A percentile compares a stretch with the other conserved stretches of the same genome.
Evolutionary conservation across 2,797 vertebrate genomes (phyloP).

Genomic region (Remorina albescens): DNA sequence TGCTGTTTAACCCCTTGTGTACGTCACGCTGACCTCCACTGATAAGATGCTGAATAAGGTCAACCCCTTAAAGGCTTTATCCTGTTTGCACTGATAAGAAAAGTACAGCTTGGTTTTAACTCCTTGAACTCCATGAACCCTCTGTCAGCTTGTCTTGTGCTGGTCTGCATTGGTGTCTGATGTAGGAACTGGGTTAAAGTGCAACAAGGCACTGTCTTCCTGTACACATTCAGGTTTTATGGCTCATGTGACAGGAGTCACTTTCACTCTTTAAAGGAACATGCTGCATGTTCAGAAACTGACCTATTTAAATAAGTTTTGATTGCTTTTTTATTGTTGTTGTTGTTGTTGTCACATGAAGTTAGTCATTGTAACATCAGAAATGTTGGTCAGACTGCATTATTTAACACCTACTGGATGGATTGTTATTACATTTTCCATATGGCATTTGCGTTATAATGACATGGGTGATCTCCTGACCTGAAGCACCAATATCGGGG

Average conservation of each 20-base stretch:
- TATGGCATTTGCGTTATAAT: neutral
- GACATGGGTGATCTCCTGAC: neutral
- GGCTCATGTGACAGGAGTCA: neutral
- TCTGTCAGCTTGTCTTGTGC: conserved; percentile 4
- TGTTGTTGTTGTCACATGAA: neutral
- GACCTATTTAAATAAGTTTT: neutral
- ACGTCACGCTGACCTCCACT: conserved; percentile 34
- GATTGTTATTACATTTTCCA: neutral
- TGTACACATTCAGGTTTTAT: conserved; percentile 2
- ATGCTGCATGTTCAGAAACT: neutral
- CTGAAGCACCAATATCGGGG: neutral
- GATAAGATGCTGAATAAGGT: conserved; percentile 53
- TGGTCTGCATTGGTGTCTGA: conserved; percentile 14
- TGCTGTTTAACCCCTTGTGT: conserved; percentile 43
- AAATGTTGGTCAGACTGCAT: neutral
- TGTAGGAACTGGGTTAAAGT: conserved; percentile 53
- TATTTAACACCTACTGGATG: neutral
- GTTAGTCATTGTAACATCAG: neutral
- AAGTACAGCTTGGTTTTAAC: conserved; percentile 25
- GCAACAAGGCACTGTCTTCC: neutral
- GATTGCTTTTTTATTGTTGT: neutral
- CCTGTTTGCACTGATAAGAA: conserved; percentile 53
- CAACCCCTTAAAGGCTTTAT: conserved; percentile 6
- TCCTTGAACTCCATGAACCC: conserved; percentile 6
- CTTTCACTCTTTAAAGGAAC: neutral